Base-by-base conservation (phyloP, 2,797 vertebrate genomes). In the Urocyon cinereoargenteus region DNA sequence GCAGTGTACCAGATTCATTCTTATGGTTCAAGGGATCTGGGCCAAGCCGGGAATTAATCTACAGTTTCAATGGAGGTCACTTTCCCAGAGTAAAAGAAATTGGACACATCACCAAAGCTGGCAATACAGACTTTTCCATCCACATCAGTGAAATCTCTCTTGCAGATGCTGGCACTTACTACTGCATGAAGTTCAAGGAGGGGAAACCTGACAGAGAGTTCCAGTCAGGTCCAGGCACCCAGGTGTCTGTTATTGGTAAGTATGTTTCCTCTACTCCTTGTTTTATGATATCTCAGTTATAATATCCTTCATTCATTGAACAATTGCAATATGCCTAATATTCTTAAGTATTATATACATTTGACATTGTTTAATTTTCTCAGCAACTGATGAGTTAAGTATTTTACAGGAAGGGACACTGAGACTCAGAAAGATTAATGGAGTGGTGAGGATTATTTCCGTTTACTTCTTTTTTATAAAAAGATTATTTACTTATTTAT, bases 101-200 rank as follows among this genome's bases (percentile, higher is more conserved):
- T 28, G 34, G 78, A 72, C 26, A 66, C 10, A 59, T 12, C 72
- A 36, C 8, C 55, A 2, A 4, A 9, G 31, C 0, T 8, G 85
- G 66, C 34, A 5, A 3, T n/a, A 94, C 19, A 24, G 90, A 98
- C 77, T 97, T 86, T 82, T 90, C 72, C 77, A 96, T 97, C 59
- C 5, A 0, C 26, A 95, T 96, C 90, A 68, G 14, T 15, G 53
- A 86, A 19, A 36, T 94, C 53, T 86, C n/a, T n/a, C 87, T 90
- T 7, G 90, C 59, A 59, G 96, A 97, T 24, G n/a, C 96, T 0
- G 82, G 94, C 45, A 87, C 2, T 40, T 98, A 97, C 64, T 96
- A 73, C 62, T 97, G 95, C 0, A 62, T 97, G 83, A 98, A 97
- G 40, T 94, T 97, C 49, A 49, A 12, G 34, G 73, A 51, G 2